Conservation (phyloP, 2,113 vertebrate genomes). For the Potamarius usumacintae region DNA sequence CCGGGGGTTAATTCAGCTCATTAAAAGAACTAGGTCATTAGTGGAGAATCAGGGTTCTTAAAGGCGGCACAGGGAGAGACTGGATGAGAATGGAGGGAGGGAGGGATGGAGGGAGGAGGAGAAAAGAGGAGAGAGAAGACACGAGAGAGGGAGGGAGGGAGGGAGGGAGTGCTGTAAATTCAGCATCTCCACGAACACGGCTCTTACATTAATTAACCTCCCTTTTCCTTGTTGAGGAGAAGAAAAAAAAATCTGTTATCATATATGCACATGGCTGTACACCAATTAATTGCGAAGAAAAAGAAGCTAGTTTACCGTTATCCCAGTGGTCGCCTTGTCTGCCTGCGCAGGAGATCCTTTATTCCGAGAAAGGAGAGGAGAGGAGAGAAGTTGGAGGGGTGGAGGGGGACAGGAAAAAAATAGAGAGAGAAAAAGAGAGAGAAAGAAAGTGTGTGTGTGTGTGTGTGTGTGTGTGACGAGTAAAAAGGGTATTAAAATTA, state of each 20-base stretch:
- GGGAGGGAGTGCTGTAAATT: conserved; percentile 85
- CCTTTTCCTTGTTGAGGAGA: conserved; percentile 85
- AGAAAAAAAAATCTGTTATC: conserved; percentile 78
- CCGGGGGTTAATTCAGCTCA: conserved; percentile 99
- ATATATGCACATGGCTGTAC: conserved; percentile 88
- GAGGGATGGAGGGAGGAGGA: conserved; percentile 60
- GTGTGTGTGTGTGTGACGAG: conserved; percentile 91
- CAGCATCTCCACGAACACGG: conserved; percentile 89
- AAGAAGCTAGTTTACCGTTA: conserved; percentile 86
- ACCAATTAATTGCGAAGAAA: conserved; percentile 91
- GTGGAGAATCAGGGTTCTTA: conserved; percentile 98
- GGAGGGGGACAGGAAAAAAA: conserved; percentile 71
- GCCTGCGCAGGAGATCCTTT: conserved; percentile 85
- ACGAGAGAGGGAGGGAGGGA: conserved; percentile 69
- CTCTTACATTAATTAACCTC: conserved; percentile 99
- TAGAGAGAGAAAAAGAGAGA: conserved; percentile 63
- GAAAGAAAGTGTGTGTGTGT: conserved; percentile 27
- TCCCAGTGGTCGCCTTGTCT: conserved; percentile 84
- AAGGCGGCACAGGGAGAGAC: conserved; percentile 82
- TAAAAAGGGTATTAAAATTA: conserved; percentile 99
- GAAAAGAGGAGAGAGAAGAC: conserved; percentile 70
- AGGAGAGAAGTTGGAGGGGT: conserved; percentile 50
- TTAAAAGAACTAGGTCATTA: conserved; percentile 99
- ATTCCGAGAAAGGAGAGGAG: conserved; percentile 76
- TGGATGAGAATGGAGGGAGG: conserved; percentile 70